Percentiles rank a stretch among this genome's conserved stretches.
These are phyloP conservation scores for Rhorus exstirpatorius DNA, from an alignment of 2,888 invertebrate genomes.

Conservation along the genomic window DNA sequence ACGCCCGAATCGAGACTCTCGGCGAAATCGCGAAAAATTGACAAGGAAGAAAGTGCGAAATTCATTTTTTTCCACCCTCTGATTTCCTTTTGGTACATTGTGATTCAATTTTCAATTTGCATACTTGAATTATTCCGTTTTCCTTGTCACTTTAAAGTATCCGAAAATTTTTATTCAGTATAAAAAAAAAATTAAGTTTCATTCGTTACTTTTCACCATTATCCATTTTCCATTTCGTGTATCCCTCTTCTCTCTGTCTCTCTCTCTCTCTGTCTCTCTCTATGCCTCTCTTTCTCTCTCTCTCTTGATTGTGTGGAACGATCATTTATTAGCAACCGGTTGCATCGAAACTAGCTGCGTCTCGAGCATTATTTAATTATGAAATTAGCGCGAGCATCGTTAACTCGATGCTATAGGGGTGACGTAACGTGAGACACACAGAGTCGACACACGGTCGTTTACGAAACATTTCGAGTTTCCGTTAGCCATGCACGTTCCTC, in stretches of 20 bases:
- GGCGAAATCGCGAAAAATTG: background rate
- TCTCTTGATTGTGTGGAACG: background rate
- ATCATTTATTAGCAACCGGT: constrained; percentile 62
- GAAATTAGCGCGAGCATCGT: constrained; percentile 62
- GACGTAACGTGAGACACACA: constrained; percentile 23
- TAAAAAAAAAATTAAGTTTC: background rate
- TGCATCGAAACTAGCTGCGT: constrained; percentile 35
- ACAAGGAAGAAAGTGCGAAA: background rate
- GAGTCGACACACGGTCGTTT: constrained; percentile 12
- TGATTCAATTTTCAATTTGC: background rate
- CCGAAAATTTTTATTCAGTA: background rate
- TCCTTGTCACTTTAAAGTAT: background rate
- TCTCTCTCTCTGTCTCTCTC: constrained; percentile 1
- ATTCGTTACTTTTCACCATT: constrained; percentile 14
- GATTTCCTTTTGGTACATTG: too few relatives aligned
- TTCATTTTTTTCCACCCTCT: too few relatives aligned
- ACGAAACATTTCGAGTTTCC: constrained; percentile 50
- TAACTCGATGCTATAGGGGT: constrained; percentile 29
- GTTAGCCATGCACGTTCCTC: constrained; percentile 15
- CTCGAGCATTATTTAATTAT: constrained; percentile 65
- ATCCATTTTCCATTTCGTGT: background rate
- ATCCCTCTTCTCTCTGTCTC: background rate
- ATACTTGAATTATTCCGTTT: too few relatives aligned
- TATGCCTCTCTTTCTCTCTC: background rate
- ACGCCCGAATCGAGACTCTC: constrained; percentile 55